Conservation (phyloP, 1,140 invertebrate genomes). For the Drosophila kohkoa region DNA sequence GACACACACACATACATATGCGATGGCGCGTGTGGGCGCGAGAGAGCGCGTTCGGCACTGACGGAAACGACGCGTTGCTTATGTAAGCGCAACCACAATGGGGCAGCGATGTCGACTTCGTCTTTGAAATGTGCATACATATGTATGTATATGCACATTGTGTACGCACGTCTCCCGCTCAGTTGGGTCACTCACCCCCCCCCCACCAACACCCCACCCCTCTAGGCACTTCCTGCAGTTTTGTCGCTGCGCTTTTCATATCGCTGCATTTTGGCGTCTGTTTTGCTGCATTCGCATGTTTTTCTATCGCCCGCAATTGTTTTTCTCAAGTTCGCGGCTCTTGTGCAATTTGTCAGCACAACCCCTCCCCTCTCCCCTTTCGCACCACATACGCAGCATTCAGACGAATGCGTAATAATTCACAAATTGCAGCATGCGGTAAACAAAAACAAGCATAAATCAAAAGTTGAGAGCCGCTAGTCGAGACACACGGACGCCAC, state of each 20-base stretch:
- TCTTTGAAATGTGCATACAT: conserved; percentile 51
- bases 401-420: conserved; percentile 72
- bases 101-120: conserved; percentile 11
- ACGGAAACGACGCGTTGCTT: conserved; percentile 71
- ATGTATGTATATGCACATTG: conserved; percentile 17
- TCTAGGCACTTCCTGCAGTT: conserved; percentile 62
- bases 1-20: conserved; percentile 14
- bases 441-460: conserved; percentile 74
- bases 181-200: not conserved
- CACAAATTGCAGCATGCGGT: conserved; percentile 72
- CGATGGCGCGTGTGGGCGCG: conserved; percentile 34
- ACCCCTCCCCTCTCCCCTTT: not conserved
- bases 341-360: conserved; percentile 74
- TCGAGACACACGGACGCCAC: conserved; percentile 58
- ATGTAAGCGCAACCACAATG: conserved; percentile 54
- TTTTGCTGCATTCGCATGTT: conserved; percentile 64
- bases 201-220: conserved; percentile 27
- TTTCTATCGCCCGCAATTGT: conserved; percentile 78
- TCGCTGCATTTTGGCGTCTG: conserved; percentile 29
- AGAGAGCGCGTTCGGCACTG: conserved; percentile 57
- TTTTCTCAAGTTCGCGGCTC: conserved; percentile 78
- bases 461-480: conserved; percentile 19
- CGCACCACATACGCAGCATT: conserved; percentile 11
- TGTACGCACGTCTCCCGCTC: conserved; percentile 1
- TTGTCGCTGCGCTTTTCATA: conserved; percentile 50